Evolutionary conservation across 2,797 vertebrate species (phyloP), one percentile per base, ranked within the genome.

Genomic region (Serranus cabrilla): DNA sequence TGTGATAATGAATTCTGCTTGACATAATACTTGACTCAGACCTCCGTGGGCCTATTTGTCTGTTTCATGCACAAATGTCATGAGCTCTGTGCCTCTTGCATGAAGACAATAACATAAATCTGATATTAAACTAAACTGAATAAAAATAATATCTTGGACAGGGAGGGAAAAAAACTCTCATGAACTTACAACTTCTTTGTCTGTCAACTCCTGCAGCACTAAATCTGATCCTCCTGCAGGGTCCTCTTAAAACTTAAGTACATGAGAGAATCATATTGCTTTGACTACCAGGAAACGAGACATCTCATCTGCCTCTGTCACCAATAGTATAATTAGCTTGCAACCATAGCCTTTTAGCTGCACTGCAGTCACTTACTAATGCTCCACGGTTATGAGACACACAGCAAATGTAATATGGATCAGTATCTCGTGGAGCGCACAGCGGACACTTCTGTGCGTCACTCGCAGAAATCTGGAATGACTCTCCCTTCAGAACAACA

Each of bases 241-340:
- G n/a, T 58, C 31, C 21, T 62, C 72, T 69, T n/a, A 37, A 72
- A 76, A 76, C 45, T 39, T 86, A 68, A 76, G 74, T 75, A n/a
- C 72, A 51, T n/a, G 50, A 62, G 61, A 74, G 86, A 78, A 76
- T 90, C 87, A 43, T 56, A 51, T 81, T 85, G 61, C 78, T 51
- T 20, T 67, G 58, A 68, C 54, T 80, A 69, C 74, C 76, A 78
- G 59, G 83, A 87, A 77, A 82, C 39, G 13, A 45, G 67, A 58
- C 83, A 76, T 82, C 80, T 78, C 56, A 76, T 80, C 78, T 82
- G 80, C 20, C 82, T 71, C 78, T 46, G 81, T 70, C 82, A 80
- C 87, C 61, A 50, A 45, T 78, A 80, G 83, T 91, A 92, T 79
- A 81, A 86, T 90, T 92, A 91, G 91, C 81, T 74, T 80, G 82